A percentile compares a stretch with the other conserved stretches of the same genome.
Conservation (phyloP, 1,140 invertebrate species). For the Pectinophora gossypiella region DNA sequence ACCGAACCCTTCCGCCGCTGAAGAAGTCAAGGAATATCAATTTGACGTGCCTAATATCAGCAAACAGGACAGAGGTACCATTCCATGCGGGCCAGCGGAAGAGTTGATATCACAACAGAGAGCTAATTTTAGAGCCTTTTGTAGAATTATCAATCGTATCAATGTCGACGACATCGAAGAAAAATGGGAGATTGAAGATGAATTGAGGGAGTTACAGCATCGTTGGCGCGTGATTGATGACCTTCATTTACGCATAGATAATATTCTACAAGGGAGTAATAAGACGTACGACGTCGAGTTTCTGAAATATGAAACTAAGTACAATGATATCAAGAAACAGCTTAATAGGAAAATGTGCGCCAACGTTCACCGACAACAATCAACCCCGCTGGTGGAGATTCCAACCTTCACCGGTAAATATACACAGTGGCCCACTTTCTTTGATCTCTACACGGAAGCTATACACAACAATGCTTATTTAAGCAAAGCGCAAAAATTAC, state of each 20-base stretch:
- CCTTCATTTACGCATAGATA: background rate
- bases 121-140: background rate
- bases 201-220: background rate
- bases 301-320: background rate
- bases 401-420: background rate
- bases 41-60: background rate
- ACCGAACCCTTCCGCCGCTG: no score
- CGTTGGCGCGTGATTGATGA: background rate
- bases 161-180: background rate
- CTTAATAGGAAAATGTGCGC: background rate
- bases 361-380: background rate
- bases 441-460: background rate
- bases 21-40: background rate
- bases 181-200: background rate
- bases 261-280: background rate
- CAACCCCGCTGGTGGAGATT: background rate
- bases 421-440: slow-evolving; percentile 1
- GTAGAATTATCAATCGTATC: background rate
- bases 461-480: slow-evolving; percentile 1
- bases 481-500: background rate
- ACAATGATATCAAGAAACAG: background rate
- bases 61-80: background rate
- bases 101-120: background rate
- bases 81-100: background rate
- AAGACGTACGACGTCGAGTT: background rate